Evolutionary conservation across 2,113 vertebrate species (phyloP).

Genomic region (Uropsilus gracilis): DNA sequence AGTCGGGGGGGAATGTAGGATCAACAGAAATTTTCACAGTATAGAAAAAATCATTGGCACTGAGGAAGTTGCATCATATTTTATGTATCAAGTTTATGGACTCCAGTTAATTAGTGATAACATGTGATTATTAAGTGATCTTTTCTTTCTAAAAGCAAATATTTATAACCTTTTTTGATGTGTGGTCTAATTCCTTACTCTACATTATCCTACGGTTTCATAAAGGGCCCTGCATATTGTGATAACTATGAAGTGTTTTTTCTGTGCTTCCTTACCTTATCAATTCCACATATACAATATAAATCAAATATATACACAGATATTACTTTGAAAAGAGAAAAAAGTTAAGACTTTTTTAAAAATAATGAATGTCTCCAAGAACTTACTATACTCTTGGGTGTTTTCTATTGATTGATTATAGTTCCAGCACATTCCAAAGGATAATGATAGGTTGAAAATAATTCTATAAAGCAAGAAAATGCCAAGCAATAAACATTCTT

Average conservation of each 20-base stretch:
- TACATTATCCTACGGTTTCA: neutral
- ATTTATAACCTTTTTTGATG: neutral
- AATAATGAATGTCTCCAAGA: neutral
- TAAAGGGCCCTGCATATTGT: neutral
- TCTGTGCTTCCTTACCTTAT: neutral
- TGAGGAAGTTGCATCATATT: neutral
- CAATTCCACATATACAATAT: neutral
- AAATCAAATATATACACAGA: neutral
- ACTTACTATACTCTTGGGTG: neutral
- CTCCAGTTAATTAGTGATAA: slow-evolving; percentile 12
- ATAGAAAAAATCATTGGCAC: neutral
- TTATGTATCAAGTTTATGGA: neutral
- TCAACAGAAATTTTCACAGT: slow-evolving; percentile 22
- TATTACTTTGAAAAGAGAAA: neutral
- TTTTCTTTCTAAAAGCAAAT: neutral
- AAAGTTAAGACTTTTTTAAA: neutral
- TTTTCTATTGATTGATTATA: slow-evolving; percentile 1
- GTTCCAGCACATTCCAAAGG: neutral
- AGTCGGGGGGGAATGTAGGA: neutral
- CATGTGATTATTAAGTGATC: neutral
- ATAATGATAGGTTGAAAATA: neutral
- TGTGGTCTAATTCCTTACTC: neutral
- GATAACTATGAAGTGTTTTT: neutral
- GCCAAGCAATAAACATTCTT: slow-evolving; percentile 17
- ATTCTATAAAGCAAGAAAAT: slow-evolving; percentile 26